Base-by-base conservation (phyloP, 2,113 vertebrate genomes). In the Odocoileus hemionus region DNA sequence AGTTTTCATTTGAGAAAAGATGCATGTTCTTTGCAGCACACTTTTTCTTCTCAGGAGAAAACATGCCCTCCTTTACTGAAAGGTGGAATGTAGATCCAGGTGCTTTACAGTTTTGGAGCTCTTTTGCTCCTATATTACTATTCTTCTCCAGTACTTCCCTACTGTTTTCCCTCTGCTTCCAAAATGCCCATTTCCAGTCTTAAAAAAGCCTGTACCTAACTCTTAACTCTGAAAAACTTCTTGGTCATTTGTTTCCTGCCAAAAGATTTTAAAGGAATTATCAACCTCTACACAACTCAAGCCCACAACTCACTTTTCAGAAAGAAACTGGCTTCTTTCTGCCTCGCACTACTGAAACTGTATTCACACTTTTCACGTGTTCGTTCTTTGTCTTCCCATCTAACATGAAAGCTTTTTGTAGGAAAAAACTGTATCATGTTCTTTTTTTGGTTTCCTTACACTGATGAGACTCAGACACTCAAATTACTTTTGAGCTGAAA, bases 21-120 rank as follows among this genome's bases (percentile, higher is more conserved):
- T 70, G 5, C 67, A 70, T 86, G 67, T 57, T 54, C 16, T 84
- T 26, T n/a, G 7, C 36, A 80, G 55, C 43, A 21, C 10, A 50
- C 9, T 50, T 50, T 92, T 14, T 94, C 61, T 96, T 60, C 28
- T 89, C 36, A 30, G 84, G 79, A 60, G 61, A 83, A 76, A 91
- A 36, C 3, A 21, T 3, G 6, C 1, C 33, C 10, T 36, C 25
- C 17, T 91, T 76, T 76, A 23, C 47, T 79, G 14, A 39, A 86
- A 60, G 30, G 64, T 64, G 45, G 55, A 45, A 47, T 14, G 5
- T 7, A 78, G 11, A 92, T 26, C 13, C 19, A 74, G 76, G 28
- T 3, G n/a, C 7, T 94, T 95, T 55, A 9, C 11, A 55, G 5
- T 43, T 89, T 47, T 6, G 60, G 26, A 21, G 58, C 28, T 89